Conservation (phyloP, 1,140 invertebrate species). For the Oryctes rhinoceros region DNA sequence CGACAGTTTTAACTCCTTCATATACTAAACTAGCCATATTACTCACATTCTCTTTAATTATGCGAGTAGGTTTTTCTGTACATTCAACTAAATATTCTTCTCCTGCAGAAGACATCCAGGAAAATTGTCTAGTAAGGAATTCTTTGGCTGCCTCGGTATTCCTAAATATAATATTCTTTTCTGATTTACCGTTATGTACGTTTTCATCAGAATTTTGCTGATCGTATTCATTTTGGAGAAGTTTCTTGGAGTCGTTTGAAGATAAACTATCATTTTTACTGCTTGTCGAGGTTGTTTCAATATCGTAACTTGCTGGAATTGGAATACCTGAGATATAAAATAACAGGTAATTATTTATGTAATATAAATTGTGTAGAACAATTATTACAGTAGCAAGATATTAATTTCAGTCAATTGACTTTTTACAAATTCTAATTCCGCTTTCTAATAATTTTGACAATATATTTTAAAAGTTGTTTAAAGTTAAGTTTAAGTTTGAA, state of each 20-base stretch:
- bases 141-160: conserved; percentile 76
- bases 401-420: no score
- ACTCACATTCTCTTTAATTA: conserved; percentile 77
- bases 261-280: conserved; percentile 61
- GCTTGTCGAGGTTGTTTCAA: conserved; percentile 63
- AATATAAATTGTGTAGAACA: no score
- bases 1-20: conserved; percentile 77
- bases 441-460: no score
- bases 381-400: no score
- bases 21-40: conserved; percentile 78
- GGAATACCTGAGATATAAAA: conserved; percentile 35
- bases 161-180: conserved; percentile 74
- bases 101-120: conserved; percentile 74
- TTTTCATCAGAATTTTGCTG: conserved; percentile 58
- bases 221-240: conserved; percentile 44
- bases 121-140: conserved; percentile 75
- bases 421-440: no score
- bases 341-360: no score
- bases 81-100: conserved; percentile 73
- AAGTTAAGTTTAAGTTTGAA: no score
- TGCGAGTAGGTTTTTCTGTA: conserved; percentile 71
- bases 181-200: conserved; percentile 57
- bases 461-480: no score
- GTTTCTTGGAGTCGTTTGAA: conserved; percentile 46
- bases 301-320: conserved; percentile 62